Evolutionary conservation across 2,113 vertebrate species (phyloP).

Genomic region (Petroica traversi): DNA sequence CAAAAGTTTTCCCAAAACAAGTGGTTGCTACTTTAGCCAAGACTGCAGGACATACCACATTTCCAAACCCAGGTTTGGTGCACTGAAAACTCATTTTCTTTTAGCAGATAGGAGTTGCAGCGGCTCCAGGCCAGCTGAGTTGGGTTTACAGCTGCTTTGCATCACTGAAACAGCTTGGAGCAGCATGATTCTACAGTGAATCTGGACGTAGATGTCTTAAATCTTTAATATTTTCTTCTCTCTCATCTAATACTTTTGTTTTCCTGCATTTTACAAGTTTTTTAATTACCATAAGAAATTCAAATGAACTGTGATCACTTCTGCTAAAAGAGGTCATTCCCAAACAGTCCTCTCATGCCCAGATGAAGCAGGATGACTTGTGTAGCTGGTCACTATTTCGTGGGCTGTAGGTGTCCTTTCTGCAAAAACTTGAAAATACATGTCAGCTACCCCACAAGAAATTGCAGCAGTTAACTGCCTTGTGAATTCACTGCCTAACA

Average conservation of each 20-base stretch:
- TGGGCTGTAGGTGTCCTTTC: neutral
- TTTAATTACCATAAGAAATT: neutral
- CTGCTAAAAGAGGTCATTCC: neutral
- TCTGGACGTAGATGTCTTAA: neutral
- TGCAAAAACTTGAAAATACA: neutral
- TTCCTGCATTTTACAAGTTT: neutral
- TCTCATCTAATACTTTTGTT: neutral
- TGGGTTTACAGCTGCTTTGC: constrained; percentile 15
- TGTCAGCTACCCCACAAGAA: neutral
- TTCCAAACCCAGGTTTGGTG: neutral
- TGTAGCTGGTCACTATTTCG: neutral
- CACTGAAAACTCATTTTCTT: neutral
- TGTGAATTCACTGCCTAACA: neutral
- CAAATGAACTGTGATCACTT: neutral
- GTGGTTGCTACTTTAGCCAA: neutral
- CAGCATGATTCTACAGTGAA: neutral
- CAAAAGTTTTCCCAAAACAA: neutral
- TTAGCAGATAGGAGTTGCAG: neutral
- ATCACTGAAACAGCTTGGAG: neutral
- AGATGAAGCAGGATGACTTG: neutral
- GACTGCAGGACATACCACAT: neutral
- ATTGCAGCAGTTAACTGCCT: neutral
- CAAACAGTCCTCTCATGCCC: neutral
- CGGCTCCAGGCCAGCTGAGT: neutral
- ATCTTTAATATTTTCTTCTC: constrained; percentile 12